A percentile compares a stretch with the other conserved stretches of the same genome.
phyloP scores from a whole-genome alignment of 2,797 vertebrate genomes.

The Myioborus miniatus region DNA sequence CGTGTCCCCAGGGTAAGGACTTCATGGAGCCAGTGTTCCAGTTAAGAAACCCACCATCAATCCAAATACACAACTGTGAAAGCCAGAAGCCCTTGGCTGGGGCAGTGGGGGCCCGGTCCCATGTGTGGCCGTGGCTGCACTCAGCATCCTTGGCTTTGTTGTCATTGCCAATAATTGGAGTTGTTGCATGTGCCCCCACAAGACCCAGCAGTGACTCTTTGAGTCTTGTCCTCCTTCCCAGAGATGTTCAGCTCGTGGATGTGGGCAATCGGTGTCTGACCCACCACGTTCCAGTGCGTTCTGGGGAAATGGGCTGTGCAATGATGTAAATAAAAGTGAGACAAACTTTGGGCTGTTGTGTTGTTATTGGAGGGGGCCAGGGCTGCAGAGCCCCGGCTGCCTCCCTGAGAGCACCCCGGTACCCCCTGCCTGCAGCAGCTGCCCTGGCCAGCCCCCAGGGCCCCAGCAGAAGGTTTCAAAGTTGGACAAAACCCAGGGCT shows the following conservation, averaged over 20 bases:
- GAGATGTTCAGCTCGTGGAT: background rate
- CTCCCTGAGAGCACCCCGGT: fast-evolving
- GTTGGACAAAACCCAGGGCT: background rate
- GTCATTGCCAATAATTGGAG: background rate
- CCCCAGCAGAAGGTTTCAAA: background rate
- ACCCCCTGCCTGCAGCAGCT: fast-evolving
- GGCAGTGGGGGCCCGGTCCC: background rate
- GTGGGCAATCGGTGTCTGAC: background rate
- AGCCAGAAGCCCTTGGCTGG: background rate
- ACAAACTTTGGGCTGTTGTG: background rate
- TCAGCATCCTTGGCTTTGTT: background rate
- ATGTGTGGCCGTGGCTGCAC: background rate
- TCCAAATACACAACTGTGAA: conserved; percentile 14
- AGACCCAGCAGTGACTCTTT: background rate
- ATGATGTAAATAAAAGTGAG: conserved; percentile 66
- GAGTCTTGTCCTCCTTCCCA: background rate
- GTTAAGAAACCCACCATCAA: background rate
- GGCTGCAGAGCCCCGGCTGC: background rate
- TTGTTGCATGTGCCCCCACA: conserved; percentile 11
- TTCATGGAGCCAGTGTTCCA: background rate
- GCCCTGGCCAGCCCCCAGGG: background rate
- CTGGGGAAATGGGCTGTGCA: conserved; percentile 53
- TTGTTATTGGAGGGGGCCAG: background rate
- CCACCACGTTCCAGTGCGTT: background rate
- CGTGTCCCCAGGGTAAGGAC: background rate